Evolutionary conservation across 1,140 invertebrate genomes (phyloP), one percentile per base, ranked within the genome.

Genomic region (Melanaphis sacchari): DNA sequence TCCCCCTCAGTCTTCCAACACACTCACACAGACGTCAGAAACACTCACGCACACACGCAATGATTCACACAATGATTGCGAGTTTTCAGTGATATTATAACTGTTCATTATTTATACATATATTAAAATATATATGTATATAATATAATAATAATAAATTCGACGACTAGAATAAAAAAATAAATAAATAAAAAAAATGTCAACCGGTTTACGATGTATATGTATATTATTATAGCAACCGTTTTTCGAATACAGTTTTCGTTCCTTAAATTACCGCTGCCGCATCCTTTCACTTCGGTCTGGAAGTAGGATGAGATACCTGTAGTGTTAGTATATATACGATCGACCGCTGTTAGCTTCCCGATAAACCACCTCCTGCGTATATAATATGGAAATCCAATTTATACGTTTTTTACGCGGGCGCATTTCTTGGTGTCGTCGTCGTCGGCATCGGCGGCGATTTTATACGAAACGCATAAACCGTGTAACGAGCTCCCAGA

Each of bases 261-360:
- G 43, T 49, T 88, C 87, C 87, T 52, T 88, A 36, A 88, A 88
- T 88, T 49, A n/a, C 43, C 46, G n/a, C 31, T 43, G 43, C 7
- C 85, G 85, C 87, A 31, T 88, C 87, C 87, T 88, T 88, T 88
- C 87, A 88, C 87, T 88, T 88, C 87, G 31, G 41, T 46, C 43
- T n/a, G 31, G 85, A 40, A 31, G 41, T 76, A 31, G 41, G 41
- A 84, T 84, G 41, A 26, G 41, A 31, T 18, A 88, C 85, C 41
- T 43, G 85, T 43, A 31, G 41, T 31, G 85, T 88, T 88, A 31
- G 31, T 88, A n/a, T 46, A 43, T 15, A 46, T n/a, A 46, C 41
- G 84, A 88, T 36, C 11, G 11, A 31, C 26, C 84, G 41, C 40
- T 11, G 84, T 18, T 26, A 6, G 40, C 41, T 24, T 41, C 82